Percentiles rank a stretch among this genome's conserved stretches.
These are phyloP conservation scores for Tuberolachnus salignus DNA, from an alignment of 2,888 invertebrate species.

Conservation along the genomic window DNA sequence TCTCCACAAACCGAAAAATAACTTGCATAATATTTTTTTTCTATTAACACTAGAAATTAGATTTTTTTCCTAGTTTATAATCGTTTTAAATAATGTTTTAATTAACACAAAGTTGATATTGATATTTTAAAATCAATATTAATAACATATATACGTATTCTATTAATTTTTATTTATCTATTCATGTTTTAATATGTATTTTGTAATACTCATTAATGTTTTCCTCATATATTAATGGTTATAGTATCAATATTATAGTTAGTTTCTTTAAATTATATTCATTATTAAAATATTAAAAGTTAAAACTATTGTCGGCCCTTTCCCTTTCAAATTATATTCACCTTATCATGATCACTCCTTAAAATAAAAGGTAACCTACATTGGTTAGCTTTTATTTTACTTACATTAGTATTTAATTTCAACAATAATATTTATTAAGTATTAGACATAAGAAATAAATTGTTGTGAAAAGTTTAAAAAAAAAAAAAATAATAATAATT, in stretches of 20 bases:
- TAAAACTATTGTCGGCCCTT: conserved; percentile 37
- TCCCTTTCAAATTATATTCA: conserved; percentile 35
- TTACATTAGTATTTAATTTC: conserved; percentile 13
- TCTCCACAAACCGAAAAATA: conserved; percentile 11
- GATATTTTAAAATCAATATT: conserved; percentile 37
- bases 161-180: conserved; percentile 24
- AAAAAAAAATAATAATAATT: conserved; percentile 10
- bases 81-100: conserved; percentile 15
- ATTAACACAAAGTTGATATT: conserved; percentile 25
- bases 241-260: conserved; percentile 14
- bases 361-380: background rate
- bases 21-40: conserved; percentile 35
- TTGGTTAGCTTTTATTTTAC: background rate
- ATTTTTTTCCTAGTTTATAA: conserved; percentile 26
- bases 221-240: background rate
- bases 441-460: conserved; percentile 27
- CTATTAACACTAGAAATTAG: conserved; percentile 48
- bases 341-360: conserved; percentile 10
- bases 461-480: conserved; percentile 29
- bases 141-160: conserved; percentile 18
- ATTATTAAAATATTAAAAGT: conserved; percentile 4
- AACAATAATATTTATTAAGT: conserved; percentile 43
- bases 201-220: conserved; percentile 7
- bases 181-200: conserved; percentile 18
- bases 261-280: conserved; percentile 11